phyloP scores from a whole-genome alignment of 2,797 vertebrate species.

The Mus caroli region DNA sequence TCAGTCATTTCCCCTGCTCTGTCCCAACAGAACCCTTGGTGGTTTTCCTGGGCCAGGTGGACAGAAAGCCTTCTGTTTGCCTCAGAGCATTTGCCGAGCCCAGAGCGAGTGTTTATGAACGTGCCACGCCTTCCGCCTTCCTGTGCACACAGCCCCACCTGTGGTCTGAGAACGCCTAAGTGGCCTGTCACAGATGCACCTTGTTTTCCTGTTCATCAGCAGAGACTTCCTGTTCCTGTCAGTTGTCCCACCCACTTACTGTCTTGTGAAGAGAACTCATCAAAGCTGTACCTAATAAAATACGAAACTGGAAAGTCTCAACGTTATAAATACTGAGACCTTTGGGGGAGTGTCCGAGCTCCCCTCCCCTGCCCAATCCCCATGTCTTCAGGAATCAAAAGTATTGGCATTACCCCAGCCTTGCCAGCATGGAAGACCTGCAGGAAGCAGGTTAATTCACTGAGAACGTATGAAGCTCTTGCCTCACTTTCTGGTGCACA shows the following conservation, averaged over 20 bases:
- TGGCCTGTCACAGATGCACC: not conserved
- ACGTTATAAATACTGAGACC: not conserved
- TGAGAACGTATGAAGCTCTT: not conserved
- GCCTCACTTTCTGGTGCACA: not conserved
- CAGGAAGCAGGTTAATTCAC: not conserved
- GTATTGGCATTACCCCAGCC: not conserved
- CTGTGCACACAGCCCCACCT: not conserved
- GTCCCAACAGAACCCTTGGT: not conserved
- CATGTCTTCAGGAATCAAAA: not conserved
- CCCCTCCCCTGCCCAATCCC: not conserved
- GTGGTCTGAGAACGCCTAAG: conserved; percentile 1
- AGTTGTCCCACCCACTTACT: not conserved
- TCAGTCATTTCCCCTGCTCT: not conserved
- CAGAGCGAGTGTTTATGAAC: conserved; percentile 30
- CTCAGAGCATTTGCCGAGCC: not conserved
- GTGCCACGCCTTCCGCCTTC: not conserved
- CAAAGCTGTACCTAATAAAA: conserved; percentile 15
- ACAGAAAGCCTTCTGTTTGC: conserved; percentile 52
- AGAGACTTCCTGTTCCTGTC: not conserved
- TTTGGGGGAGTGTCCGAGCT: not conserved
- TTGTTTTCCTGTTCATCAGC: not conserved
- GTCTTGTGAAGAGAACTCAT: conserved; percentile 3
- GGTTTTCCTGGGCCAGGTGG: not conserved
- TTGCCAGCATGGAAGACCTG: not conserved
- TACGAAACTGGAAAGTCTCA: conserved; percentile 17